Conservation (phyloP, 2,797 vertebrate species). For the Paguma larvata region DNA sequence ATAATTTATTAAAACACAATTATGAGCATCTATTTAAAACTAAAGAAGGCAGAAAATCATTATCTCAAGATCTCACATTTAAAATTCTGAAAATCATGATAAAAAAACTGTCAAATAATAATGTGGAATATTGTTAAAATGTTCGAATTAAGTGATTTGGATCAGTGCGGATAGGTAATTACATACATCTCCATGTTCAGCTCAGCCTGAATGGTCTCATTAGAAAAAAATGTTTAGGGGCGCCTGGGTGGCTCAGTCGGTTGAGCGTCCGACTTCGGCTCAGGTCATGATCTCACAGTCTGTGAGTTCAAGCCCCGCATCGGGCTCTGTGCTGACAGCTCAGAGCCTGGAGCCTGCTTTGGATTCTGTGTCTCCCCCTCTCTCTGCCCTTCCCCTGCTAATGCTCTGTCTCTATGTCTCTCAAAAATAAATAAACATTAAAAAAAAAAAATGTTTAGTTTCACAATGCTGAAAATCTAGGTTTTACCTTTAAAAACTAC, state of each 20-base stretch:
- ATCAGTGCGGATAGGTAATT: not conserved
- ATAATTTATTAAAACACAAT: constrained; percentile 36
- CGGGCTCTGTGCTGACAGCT: no score
- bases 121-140: not conserved
- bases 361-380: no score
- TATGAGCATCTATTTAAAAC: not conserved
- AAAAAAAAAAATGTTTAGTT: not conserved
- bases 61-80: not conserved
- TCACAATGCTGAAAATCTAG: not conserved
- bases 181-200: not conserved
- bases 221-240: constrained; percentile 32
- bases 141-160: not conserved
- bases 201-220: not conserved
- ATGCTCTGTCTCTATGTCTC: no score
- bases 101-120: not conserved
- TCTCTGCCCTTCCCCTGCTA: no score
- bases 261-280: no score
- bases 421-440: no score
- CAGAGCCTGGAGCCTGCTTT: no score
- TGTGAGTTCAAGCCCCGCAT: no score
- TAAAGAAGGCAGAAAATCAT: constrained; percentile 15
- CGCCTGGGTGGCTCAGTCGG: no score
- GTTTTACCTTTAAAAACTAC: constrained; percentile 44
- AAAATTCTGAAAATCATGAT: constrained; percentile 35
- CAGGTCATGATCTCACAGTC: no score